Conservation (phyloP, 2,888 invertebrate genomes). For the Acrocyrtus sp. region DNA sequence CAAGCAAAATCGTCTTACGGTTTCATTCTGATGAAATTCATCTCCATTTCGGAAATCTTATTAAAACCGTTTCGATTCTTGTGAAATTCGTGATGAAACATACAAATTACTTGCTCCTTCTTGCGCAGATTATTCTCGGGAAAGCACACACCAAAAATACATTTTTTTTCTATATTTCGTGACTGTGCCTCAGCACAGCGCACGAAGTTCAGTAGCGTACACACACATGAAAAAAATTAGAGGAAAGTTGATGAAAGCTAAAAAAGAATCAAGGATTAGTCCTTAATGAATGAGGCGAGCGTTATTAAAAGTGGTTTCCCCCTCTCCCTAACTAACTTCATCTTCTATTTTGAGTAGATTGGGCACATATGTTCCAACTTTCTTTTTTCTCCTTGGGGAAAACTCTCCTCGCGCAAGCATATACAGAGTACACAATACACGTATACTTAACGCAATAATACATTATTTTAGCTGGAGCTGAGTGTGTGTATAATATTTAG, state of each 20-base stretch:
- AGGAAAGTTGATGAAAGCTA: conserved; percentile 14
- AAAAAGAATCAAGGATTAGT: conserved; percentile 19
- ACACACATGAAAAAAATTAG: conserved; percentile 14
- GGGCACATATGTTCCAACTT: conserved; percentile 11
- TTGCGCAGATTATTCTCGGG: not conserved
- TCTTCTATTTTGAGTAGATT: conserved; percentile 1
- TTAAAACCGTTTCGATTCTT: not conserved
- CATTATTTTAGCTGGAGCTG: too few species aligned
- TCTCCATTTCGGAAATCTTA: conserved; percentile 2
- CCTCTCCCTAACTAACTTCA: not conserved
- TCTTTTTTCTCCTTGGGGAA: conserved; percentile 21
- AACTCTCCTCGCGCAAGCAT: too few species aligned
- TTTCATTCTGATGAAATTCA: not conserved
- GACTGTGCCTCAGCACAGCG: too few species aligned
- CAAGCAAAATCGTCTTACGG: not conserved
- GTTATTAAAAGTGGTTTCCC: conserved; percentile 23
- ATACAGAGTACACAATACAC: not conserved
- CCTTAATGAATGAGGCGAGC: conserved; percentile 15
- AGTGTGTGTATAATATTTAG: not conserved
- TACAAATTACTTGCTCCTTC: conserved; percentile 10
- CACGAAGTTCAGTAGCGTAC: too few species aligned
- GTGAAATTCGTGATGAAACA: conserved; percentile 7
- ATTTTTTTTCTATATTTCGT: not conserved
- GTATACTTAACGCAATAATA: not conserved
- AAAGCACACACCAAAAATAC: too few species aligned